Percentiles rank a stretch among this genome's conserved stretches.
phyloP scores from a whole-genome alignment of 2,888 invertebrate species.

The Diploptera punctata region DNA sequence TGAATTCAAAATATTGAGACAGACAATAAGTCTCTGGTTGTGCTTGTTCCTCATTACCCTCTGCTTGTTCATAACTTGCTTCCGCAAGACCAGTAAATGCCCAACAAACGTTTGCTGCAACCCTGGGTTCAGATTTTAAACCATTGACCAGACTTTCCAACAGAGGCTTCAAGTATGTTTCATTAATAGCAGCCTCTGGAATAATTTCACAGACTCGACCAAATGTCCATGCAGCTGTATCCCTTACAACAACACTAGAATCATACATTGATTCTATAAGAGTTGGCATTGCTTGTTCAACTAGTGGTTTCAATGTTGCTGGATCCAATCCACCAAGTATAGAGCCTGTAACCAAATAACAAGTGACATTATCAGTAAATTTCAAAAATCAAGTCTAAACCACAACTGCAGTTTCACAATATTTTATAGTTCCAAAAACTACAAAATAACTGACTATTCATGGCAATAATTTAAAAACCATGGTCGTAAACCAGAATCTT shows the following conservation, averaged over 20 bases:
- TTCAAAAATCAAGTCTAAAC: no score
- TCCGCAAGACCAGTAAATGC: slow-evolving; percentile 97
- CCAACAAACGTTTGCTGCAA: slow-evolving; percentile 99
- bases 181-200: slow-evolving; percentile 92
- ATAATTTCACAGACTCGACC: slow-evolving; percentile 97
- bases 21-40: slow-evolving; percentile 92
- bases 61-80: slow-evolving; percentile 88
- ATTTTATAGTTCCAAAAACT: no score
- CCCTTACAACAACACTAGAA: slow-evolving; percentile 90
- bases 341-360: slow-evolving; percentile 56
- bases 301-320: slow-evolving; percentile 86
- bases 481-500: no score
- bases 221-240: slow-evolving; percentile 98
- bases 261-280: slow-evolving; percentile 96
- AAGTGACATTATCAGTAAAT: neutral
- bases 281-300: slow-evolving; percentile 96
- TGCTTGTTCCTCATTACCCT: slow-evolving; percentile 64
- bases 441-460: no score
- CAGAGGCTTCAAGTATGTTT: slow-evolving; percentile 80
- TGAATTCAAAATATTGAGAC: slow-evolving; percentile 92
- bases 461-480: no score
- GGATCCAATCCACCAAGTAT: slow-evolving; percentile 92
- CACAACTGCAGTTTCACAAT: no score
- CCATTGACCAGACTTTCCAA: slow-evolving; percentile 84
- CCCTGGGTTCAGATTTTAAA: slow-evolving; percentile 89